A percentile compares a stretch with the other conserved stretches of the same genome.
phyloP scores from a whole-genome alignment of 2,113 vertebrate species.

The Boulengeromyrus knoepffleri region DNA sequence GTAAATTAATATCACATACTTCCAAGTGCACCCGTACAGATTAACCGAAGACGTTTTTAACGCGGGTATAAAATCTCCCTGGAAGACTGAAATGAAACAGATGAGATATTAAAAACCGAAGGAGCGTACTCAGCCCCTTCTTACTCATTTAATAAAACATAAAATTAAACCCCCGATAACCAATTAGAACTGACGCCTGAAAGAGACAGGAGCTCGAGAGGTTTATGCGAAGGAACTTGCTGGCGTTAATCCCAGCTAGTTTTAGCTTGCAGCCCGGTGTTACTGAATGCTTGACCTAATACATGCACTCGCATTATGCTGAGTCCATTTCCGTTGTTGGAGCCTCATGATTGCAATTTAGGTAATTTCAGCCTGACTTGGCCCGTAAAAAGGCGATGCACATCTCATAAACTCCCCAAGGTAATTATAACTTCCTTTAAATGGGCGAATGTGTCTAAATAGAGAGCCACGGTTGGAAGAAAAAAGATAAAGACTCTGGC shows the following conservation, averaged over 20 bases:
- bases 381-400: not conserved
- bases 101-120: not conserved
- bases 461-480: not conserved
- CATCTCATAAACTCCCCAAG: not conserved
- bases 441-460: not conserved
- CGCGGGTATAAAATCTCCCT: not conserved
- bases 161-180: not conserved
- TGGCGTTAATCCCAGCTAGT: not conserved
- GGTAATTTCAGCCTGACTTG: not conserved
- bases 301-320: not conserved
- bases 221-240: not conserved
- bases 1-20: conserved; percentile 4
- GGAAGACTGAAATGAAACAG: not conserved
- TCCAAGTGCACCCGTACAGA: not conserved
- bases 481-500: not conserved
- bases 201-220: not conserved
- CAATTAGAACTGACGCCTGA: not conserved
- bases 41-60: not conserved
- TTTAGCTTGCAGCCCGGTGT: not conserved
- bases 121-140: not conserved
- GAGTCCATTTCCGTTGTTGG: not conserved
- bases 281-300: not conserved
- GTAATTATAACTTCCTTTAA: not conserved
- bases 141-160: conserved; percentile 1
- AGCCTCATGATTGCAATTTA: not conserved